phyloP scores from a whole-genome alignment of 2,797 vertebrate genomes.

The Chrosomus eos region DNA sequence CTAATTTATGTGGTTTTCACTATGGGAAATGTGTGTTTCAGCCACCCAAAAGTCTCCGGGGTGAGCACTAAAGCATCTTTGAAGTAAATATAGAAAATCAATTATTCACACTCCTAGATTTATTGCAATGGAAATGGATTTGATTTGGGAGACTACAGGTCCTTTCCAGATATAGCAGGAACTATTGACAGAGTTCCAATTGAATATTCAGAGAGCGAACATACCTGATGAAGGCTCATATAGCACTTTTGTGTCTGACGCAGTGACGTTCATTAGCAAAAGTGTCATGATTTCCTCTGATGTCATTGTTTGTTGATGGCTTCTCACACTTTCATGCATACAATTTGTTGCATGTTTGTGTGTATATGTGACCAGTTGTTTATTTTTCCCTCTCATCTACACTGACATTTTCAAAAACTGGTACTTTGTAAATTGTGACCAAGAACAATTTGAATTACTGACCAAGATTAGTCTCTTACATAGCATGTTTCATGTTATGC shows the following conservation, averaged over 20 bases:
- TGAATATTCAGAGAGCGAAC: constrained; percentile 76
- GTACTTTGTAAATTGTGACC: background rate
- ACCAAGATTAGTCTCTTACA: constrained; percentile 25
- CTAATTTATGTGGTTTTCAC: constrained; percentile 56
- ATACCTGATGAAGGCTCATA: constrained; percentile 72
- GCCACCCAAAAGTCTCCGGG: constrained; percentile 68
- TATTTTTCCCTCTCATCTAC: constrained; percentile 10
- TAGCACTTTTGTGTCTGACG: constrained; percentile 26
- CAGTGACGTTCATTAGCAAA: constrained; percentile 41
- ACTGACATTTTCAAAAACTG: constrained; percentile 7
- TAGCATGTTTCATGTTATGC: constrained; percentile 71
- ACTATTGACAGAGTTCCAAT: constrained; percentile 72
- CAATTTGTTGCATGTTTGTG: constrained; percentile 34
- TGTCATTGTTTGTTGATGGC: background rate
- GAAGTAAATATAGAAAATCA: constrained; percentile 61
- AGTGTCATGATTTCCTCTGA: constrained; percentile 14
- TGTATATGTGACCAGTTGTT: constrained; percentile 12
- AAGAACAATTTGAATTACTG: background rate
- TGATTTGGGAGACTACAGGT: constrained; percentile 68
- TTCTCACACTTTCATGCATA: constrained; percentile 37
- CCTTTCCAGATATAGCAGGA: constrained; percentile 59
- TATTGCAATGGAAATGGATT: constrained; percentile 61
- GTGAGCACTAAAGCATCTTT: constrained; percentile 53
- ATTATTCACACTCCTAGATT: constrained; percentile 60
- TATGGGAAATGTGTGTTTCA: constrained; percentile 53